Evolutionary conservation across 2,888 invertebrate species (phyloP).

Genomic region (Coleophora flavipennella): DNA sequence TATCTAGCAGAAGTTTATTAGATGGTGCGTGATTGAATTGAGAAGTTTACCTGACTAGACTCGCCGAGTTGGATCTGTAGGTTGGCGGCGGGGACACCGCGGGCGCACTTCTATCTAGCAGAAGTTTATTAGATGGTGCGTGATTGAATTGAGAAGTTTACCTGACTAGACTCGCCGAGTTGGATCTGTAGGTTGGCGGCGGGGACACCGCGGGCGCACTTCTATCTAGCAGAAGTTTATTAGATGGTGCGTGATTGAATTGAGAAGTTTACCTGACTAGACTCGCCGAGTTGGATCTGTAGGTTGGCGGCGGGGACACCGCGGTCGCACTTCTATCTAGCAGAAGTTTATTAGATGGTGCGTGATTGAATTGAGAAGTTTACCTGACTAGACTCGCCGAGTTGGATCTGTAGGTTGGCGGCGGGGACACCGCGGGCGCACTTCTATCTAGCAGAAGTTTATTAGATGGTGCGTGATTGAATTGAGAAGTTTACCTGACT

Average conservation of each 20-base stretch:
- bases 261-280: constrained; percentile 29
- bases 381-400: constrained; percentile 72
- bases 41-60: constrained; percentile 39
- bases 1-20: not conserved
- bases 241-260: not conserved
- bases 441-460: not conserved
- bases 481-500: constrained; percentile 20
- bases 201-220: constrained; percentile 65
- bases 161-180: constrained; percentile 75
- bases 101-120: no score
- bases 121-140: not conserved
- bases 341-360: not conserved
- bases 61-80: constrained; percentile 84
- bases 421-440: constrained; percentile 71
- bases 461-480: not conserved
- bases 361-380: not conserved
- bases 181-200: constrained; percentile 88
- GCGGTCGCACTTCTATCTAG: no score
- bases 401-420: constrained; percentile 88
- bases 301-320: constrained; percentile 85
- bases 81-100: constrained; percentile 83
- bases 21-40: not conserved
- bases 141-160: not conserved
- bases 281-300: constrained; percentile 84
- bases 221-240: not conserved